phyloP scores from a whole-genome alignment of 2,888 invertebrate genomes.

The Drosophila prostipennis region DNA sequence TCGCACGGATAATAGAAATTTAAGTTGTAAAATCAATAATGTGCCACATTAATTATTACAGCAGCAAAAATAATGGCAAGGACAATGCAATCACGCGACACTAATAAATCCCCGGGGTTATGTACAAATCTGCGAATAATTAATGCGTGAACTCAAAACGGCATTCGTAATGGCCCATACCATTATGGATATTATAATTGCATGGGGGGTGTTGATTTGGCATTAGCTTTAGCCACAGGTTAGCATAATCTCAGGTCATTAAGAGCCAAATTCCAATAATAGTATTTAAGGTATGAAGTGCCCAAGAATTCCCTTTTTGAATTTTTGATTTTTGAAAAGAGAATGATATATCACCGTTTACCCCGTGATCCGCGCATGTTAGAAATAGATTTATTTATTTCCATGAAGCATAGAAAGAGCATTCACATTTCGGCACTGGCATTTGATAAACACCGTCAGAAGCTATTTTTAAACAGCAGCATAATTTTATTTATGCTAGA shows the following conservation, averaged over 20 bases:
- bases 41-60: constrained; percentile 46
- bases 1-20: constrained; percentile 48
- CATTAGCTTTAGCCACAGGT: constrained; percentile 2
- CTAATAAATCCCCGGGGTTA: constrained; percentile 45
- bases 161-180: constrained; percentile 31
- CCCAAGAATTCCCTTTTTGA: background rate
- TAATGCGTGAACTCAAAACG: constrained; percentile 35
- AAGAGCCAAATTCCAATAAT: background rate
- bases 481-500: constrained; percentile 25
- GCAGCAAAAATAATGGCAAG: constrained; percentile 21
- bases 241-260: constrained; percentile 4
- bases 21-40: constrained; percentile 63
- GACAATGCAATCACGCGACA: constrained; percentile 40
- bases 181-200: constrained; percentile 29
- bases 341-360: too few relatives aligned
- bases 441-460: background rate
- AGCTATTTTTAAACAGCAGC: constrained; percentile 4
- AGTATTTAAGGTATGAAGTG: background rate
- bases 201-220: constrained; percentile 7
- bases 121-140: constrained; percentile 50
- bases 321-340: too few relatives aligned
- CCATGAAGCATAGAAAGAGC: background rate
- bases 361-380: too few relatives aligned
- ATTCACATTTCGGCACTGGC: background rate
- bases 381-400: too few relatives aligned